Base-by-base conservation (phyloP, 2,113 vertebrate species). In the Telmatochromis brachygnathus region DNA sequence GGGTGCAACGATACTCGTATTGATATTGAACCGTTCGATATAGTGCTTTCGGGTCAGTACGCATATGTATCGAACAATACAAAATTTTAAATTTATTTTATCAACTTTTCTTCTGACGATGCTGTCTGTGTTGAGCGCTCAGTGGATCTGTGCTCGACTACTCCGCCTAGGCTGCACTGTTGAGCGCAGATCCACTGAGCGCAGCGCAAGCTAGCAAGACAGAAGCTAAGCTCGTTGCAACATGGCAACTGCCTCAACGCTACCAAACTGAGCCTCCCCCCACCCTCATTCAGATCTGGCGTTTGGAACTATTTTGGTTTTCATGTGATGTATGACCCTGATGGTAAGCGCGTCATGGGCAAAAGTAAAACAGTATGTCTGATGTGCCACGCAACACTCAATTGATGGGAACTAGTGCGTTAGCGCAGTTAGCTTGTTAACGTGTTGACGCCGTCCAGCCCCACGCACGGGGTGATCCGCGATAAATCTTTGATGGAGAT, bases 401-500 rank as follows among this genome's bases (percentile, higher is more conserved):
- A 21, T 53, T 53, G 19, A 0, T 10, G 51, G 51, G 51, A 53
- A 53, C 51, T 21, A 53, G 1, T 21, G 19, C 1, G 2, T 54
- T 21, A 54, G 5, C 1, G 9, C 5, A 54, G 51, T 21, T 21
- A 54, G 51, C n/a, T 54, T 1, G 49, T 53, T 53, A n/a, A 51
- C 5, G 8, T 1, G 19, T 21, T 53, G 51, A 51, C 9, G 9
- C 5, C 10, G 0, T 21, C 51, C 3, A 54, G 51, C 51, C n/a
- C 51, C 10, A 54, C 0, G 0, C 51, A 54, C 10, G 10, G n/a
- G n/a, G 3, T 0, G 1, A 2, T 54, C 51, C 5, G n/a, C 0
- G 3, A 9, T 21, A 21, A 4, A 9, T 54, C 0, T 3, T 54
- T 54, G 2, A 6, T 1, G 3, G 51, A 54, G 9, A 12, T 54